Percentiles rank a stretch among this genome's conserved stretches.
phyloP scores from a whole-genome alignment of 1,140 invertebrate genomes.

The Ceratina calcarata region DNA sequence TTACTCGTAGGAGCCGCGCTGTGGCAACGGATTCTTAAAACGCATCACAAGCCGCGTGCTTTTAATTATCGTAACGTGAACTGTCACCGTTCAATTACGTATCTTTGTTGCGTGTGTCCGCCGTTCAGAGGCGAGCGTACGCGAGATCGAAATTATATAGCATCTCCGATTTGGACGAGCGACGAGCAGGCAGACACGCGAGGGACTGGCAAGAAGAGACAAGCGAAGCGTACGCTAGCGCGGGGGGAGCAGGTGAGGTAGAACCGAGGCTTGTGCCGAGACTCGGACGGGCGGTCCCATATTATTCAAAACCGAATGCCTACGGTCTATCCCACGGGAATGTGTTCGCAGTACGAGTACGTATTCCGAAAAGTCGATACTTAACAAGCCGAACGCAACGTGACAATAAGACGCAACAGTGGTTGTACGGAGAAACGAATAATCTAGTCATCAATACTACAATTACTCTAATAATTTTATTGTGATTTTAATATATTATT shows the following conservation, averaged over 20 bases:
- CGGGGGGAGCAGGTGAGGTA: conserved; percentile 23
- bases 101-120: no score
- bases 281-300: not conserved
- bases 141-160: not conserved
- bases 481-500: no score
- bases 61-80: not conserved
- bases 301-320: not conserved
- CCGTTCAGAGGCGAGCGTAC: not conserved
- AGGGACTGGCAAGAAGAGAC: conserved; percentile 33
- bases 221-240: conserved; percentile 5
- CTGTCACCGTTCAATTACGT: no score
- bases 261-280: conserved; percentile 1
- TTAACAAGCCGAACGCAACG: no score
- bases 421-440: no score
- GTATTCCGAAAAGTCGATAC: no score
- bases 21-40: conserved; percentile 72
- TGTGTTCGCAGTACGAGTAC: no score
- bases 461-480: no score
- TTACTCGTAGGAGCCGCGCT: conserved; percentile 77
- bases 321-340: not conserved
- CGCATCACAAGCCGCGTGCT: conserved; percentile 60
- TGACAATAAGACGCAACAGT: no score
- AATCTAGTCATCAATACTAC: no score
- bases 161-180: conserved; percentile 45
- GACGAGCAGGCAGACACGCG: conserved; percentile 34